Evolutionary conservation across 2,888 invertebrate genomes (phyloP).

Genomic region (Thereva nobilitata): DNA sequence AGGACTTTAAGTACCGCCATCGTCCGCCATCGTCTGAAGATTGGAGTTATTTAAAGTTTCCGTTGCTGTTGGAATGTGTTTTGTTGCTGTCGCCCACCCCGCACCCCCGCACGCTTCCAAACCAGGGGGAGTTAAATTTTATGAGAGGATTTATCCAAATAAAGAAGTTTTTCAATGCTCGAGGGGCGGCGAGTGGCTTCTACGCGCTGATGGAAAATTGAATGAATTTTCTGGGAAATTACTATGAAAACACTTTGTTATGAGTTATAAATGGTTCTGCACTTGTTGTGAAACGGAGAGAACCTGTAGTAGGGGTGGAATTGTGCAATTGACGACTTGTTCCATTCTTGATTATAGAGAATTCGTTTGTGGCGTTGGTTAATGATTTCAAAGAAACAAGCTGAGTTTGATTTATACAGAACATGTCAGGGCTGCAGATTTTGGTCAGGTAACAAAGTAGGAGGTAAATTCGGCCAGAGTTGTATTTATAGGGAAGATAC

Average conservation of each 20-base stretch:
- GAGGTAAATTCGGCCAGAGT: too few species aligned
- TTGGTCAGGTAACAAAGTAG: too few species aligned
- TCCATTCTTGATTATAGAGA: too few species aligned
- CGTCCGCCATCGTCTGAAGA: conserved; percentile 22
- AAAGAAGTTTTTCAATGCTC: conserved; percentile 28
- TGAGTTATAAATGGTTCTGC: conserved; percentile 31
- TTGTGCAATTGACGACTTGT: conserved; percentile 10
- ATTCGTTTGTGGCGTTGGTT: too few species aligned
- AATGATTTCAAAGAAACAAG: too few species aligned
- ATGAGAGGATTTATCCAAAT: conserved; percentile 33
- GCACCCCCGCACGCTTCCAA: too few species aligned
- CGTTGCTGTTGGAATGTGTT: conserved; percentile 9
- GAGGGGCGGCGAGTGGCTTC: conserved; percentile 10
- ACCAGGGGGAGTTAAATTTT: conserved; percentile 11
- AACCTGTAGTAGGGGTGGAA: not conserved
- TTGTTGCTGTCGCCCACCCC: not conserved
- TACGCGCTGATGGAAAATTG: conserved; percentile 27
- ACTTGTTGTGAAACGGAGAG: conserved; percentile 16
- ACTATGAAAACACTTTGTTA: conserved; percentile 30
- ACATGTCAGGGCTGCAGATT: too few species aligned
- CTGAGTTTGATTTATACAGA: too few species aligned
- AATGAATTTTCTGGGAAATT: conserved; percentile 33
- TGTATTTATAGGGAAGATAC: too few species aligned
- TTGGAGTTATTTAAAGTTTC: conserved; percentile 34
- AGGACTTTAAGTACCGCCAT: conserved; percentile 12